A percentile compares a stretch with the other conserved stretches of the same genome.
phyloP scores from a whole-genome alignment of 53 echinoderm and acorn worm species.

The Paelopatides confundens region DNA sequence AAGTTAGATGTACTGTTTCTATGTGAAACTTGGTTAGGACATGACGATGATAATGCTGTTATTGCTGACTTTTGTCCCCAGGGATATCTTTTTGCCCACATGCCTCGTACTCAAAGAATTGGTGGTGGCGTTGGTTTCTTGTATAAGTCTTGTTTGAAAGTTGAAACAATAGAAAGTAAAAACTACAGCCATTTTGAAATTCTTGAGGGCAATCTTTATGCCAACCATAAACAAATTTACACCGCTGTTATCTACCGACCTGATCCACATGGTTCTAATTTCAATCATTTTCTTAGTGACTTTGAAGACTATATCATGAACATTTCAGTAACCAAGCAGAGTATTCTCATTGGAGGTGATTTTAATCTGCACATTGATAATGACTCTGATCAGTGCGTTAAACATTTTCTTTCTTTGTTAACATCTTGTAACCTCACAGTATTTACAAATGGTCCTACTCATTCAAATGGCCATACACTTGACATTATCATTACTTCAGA shows the following conservation, averaged over 20 bases:
- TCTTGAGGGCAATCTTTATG: neutral
- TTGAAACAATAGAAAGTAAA: neutral
- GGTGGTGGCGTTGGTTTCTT: no score
- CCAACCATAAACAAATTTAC: neutral
- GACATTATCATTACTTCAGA: slow-evolving; percentile 18
- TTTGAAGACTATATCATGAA: slow-evolving; percentile 1
- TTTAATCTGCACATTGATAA: slow-evolving; percentile 29
- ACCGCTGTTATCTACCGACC: neutral
- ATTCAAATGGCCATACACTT: slow-evolving; percentile 10
- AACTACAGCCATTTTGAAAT: neutral
- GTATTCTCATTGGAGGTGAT: slow-evolving; percentile 27
- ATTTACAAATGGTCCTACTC: slow-evolving; percentile 23
- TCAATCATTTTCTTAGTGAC: neutral
- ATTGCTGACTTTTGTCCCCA: neutral
- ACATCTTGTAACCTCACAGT: slow-evolving; percentile 4
- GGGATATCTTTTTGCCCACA: neutral
- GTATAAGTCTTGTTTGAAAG: no score
- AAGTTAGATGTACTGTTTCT: neutral
- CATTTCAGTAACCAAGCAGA: neutral
- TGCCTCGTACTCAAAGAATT: no score
- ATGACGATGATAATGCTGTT: neutral
- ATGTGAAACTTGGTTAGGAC: slow-evolving; percentile 11
- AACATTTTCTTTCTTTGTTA: slow-evolving; percentile 18
- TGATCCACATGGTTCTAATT: neutral
- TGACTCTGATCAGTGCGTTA: neutral